phyloP scores from a whole-genome alignment of 2,797 vertebrate species.

The Crax fasciolata region DNA sequence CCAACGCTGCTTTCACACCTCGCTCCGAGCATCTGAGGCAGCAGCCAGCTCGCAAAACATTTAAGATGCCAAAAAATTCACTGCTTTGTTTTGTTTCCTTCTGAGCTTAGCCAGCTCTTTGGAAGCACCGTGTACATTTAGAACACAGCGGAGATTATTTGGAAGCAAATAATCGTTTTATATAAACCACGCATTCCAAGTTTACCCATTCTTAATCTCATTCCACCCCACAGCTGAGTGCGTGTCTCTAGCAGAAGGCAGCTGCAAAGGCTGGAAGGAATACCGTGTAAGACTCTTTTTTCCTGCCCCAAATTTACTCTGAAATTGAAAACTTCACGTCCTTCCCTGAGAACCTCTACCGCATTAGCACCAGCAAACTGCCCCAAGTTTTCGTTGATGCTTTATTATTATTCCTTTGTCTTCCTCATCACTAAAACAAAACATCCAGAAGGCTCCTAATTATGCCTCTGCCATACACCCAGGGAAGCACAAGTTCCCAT shows the following conservation, averaged over 20 bases:
- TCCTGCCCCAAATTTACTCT: background rate
- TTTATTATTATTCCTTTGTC: background rate
- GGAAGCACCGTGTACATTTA: rapidly evolving
- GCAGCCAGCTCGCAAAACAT: rapidly evolving
- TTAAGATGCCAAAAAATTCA: background rate
- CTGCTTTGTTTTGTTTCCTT: background rate
- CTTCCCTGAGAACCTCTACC: background rate
- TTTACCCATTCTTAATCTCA: background rate
- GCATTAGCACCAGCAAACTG: background rate
- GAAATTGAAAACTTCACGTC: background rate
- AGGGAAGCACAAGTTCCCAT: background rate
- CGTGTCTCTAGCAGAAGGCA: rapidly evolving
- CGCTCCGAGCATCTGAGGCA: rapidly evolving
- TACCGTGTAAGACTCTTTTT: background rate
- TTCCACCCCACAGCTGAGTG: background rate
- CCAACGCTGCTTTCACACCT: background rate
- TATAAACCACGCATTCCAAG: background rate
- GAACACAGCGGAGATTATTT: background rate
- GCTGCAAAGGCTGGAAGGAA: background rate
- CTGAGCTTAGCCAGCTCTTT: background rate
- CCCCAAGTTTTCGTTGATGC: background rate
- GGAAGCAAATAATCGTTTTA: background rate
- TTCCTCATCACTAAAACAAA: background rate
- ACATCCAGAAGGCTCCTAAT: background rate
- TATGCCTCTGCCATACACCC: rapidly evolving